A percentile compares a stretch with the other conserved stretches of the same genome.
Evolutionary conservation across 1,140 invertebrate species (phyloP).

Genomic region (Drosophila willistoni): DNA sequence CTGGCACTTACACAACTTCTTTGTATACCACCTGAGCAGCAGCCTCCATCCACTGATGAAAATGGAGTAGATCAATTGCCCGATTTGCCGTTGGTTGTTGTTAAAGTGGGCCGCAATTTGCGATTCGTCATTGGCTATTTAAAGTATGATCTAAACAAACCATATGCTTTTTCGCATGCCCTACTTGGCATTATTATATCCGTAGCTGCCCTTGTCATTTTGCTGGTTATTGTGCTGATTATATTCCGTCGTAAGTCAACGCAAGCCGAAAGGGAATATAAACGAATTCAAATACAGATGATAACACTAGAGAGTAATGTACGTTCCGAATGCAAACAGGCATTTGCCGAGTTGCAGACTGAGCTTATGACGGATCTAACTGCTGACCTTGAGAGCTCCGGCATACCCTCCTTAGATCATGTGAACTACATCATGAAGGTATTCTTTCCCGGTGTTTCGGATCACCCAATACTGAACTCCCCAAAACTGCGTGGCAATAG

Average conservation of each 20-base stretch:
- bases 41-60: slow-evolving; percentile 94
- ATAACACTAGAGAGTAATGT: slow-evolving; percentile 99
- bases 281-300: slow-evolving; percentile 99
- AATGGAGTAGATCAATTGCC: slow-evolving; percentile 89
- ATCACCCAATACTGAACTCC: slow-evolving; percentile 95
- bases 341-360: slow-evolving; percentile 99
- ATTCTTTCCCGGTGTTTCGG: slow-evolving; percentile 97
- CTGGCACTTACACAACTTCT: slow-evolving; percentile 94
- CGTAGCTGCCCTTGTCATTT: slow-evolving; percentile 91
- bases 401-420: slow-evolving; percentile 97
- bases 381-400: slow-evolving; percentile 96
- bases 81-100: slow-evolving; percentile 93
- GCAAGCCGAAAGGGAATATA: slow-evolving; percentile 97
- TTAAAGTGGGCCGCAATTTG: slow-evolving; percentile 93
- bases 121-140: slow-evolving; percentile 94
- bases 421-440: slow-evolving; percentile 99
- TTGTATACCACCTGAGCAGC: slow-evolving; percentile 93
- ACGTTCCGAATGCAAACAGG: slow-evolving; percentile 98
- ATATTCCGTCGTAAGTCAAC: slow-evolving; percentile 96
- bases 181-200: slow-evolving; percentile 93
- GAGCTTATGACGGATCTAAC: slow-evolving; percentile 98
- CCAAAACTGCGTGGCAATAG: slow-evolving; percentile 88
- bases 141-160: slow-evolving; percentile 93
- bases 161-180: slow-evolving; percentile 93
- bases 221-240: slow-evolving; percentile 93